Evolutionary conservation across 2,113 vertebrate species (phyloP), one percentile per base, ranked within the genome.

Genomic region (Urocynchramus pylzowi): DNA sequence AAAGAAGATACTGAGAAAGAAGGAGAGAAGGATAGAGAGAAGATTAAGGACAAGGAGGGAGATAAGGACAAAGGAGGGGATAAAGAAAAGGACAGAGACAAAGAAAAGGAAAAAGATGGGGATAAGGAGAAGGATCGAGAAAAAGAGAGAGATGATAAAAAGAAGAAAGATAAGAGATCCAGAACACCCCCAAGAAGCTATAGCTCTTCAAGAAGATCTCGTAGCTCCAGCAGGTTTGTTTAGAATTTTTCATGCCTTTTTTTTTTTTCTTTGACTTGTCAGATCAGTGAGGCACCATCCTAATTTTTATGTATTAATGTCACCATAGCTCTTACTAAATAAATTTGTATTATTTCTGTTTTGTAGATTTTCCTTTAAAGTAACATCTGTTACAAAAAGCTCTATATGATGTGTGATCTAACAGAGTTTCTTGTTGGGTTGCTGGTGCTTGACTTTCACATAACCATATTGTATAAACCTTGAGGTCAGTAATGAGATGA

Each of bases 181-280:
- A 98, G 98, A 95, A 98, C 98, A 50, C 98, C 98, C 24, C 98
- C 98, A 53, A 98, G 98, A 97, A 98, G 98, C 91, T 98, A 98
- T 70, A 97, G 97, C 65, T 97, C 98, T 19, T 98, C 98, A 61
- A 97, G 97, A 93, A 97, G 98, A 95, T 99, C 99, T 59, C 98
- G 97, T 68, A 99, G 98, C 95, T 95, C 98, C 87, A 99, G 98
- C 99, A 99, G 98, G 98, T 99, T 96, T 94, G 98, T 94, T 95
- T 50, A 93, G 83, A 63, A 31, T 11, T 91, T 93, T 82, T 87
- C 74, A 45, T 87, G 54, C 5, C 88, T 64, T 95, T 84, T 91
- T 92, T 73, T 56, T 56, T 17, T 37, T 60, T 68, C 41, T 68
- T 76, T 42, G 8, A 65, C 44, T 68, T 85, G 6, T 35, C 49